A percentile compares a stretch with the other conserved stretches of the same genome.
Evolutionary conservation across 2,888 invertebrate species (phyloP).

Genomic region (Drosophila flavopinicola): DNA sequence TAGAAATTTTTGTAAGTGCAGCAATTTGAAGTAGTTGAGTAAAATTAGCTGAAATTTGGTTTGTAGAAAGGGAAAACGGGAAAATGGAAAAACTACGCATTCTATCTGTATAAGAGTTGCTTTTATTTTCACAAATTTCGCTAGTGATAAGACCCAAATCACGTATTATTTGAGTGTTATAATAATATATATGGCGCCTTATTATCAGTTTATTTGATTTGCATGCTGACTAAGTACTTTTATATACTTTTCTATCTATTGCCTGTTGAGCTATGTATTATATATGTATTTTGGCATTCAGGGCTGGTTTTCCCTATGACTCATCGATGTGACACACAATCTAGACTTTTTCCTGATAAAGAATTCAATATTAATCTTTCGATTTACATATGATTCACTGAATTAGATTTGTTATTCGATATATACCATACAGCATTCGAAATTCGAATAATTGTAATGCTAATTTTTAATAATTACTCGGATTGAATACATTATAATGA

Average conservation of each 20-base stretch:
- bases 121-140: slow-evolving; percentile 4
- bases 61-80: not conserved
- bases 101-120: not conserved
- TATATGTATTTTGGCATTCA: slow-evolving; percentile 36
- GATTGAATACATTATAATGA: not conserved
- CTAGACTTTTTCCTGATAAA: slow-evolving; percentile 25
- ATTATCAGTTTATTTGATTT: slow-evolving; percentile 9
- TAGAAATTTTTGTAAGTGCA: slow-evolving; percentile 9
- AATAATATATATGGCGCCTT: not conserved
- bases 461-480: slow-evolving; percentile 5
- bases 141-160: slow-evolving; percentile 14
- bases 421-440: not conserved
- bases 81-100: not conserved
- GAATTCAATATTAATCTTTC: slow-evolving; percentile 4
- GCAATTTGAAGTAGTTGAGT: slow-evolving; percentile 13
- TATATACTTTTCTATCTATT: not conserved
- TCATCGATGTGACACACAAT: slow-evolving; percentile 46
- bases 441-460: slow-evolving; percentile 5
- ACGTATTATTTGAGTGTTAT: slow-evolving; percentile 5
- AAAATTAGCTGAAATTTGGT: slow-evolving; percentile 3
- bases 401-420: slow-evolving; percentile 11
- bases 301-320: slow-evolving; percentile 45
- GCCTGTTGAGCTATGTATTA: slow-evolving; percentile 2
- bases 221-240: slow-evolving; percentile 26
- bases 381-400: slow-evolving; percentile 37